Percentiles rank a stretch among this genome's conserved stretches.
phyloP scores from a whole-genome alignment of 92 coral and sea anemone genomes.

The Epizoanthus illoricatus region DNA sequence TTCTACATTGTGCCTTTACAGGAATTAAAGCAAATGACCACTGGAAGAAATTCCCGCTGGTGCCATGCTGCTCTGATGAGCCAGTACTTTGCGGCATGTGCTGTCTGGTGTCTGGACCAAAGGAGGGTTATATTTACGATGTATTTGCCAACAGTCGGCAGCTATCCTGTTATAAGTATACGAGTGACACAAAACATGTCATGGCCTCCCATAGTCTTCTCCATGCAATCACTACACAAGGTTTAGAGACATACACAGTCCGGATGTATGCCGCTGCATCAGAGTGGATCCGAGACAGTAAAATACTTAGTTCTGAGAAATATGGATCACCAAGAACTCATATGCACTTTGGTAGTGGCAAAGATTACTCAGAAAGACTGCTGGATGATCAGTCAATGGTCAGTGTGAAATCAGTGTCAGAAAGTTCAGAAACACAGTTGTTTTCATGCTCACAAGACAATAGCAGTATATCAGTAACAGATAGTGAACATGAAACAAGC shows the following conservation, averaged over 20 bases:
- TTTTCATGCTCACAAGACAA: background rate
- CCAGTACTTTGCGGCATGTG: slow-evolving; percentile 89
- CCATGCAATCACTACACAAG: slow-evolving; percentile 86
- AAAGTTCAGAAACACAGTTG: background rate
- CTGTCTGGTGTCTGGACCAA: slow-evolving; percentile 86
- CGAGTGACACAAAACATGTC: slow-evolving; percentile 76
- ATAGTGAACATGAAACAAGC: slow-evolving; percentile 22
- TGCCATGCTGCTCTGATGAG: slow-evolving; percentile 37
- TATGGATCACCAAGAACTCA: slow-evolving; percentile 1
- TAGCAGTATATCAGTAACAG: background rate
- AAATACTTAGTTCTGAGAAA: background rate
- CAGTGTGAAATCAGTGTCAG: background rate
- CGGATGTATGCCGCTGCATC: slow-evolving; percentile 88
- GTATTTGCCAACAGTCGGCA: slow-evolving; percentile 64
- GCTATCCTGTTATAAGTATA: slow-evolving; percentile 75
- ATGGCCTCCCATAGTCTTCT: slow-evolving; percentile 69
- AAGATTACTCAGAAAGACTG: background rate
- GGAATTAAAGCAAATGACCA: slow-evolving; percentile 57
- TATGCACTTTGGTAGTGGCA: slow-evolving; percentile 4
- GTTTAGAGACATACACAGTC: slow-evolving; percentile 87
- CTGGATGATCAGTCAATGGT: background rate
- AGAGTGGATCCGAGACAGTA: slow-evolving; percentile 43
- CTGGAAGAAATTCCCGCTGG: slow-evolving; percentile 49
- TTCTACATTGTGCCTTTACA: background rate
- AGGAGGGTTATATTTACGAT: slow-evolving; percentile 84